Conservation (phyloP, 2,888 invertebrate genomes). For the Augochlorella aurata region DNA sequence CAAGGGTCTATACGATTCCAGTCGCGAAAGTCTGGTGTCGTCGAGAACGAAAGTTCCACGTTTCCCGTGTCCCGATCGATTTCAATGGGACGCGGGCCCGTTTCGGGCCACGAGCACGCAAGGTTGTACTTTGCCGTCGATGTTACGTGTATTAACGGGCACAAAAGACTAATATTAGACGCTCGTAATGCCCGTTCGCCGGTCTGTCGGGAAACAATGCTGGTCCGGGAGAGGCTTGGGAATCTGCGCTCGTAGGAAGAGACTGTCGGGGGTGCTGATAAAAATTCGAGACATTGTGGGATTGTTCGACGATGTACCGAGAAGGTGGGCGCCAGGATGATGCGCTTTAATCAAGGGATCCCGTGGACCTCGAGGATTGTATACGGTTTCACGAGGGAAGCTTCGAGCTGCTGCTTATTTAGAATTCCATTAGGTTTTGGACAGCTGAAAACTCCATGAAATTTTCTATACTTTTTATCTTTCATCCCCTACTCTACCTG, state of each 20-base stretch:
- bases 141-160: constrained; percentile 36
- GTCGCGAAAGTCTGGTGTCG: constrained; percentile 18
- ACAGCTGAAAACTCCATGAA: neutral
- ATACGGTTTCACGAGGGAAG: neutral
- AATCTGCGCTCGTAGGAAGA: neutral
- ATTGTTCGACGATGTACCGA: neutral
- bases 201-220: constrained; percentile 19
- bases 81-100: constrained; percentile 38
- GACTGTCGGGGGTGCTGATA: constrained; percentile 9
- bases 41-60: constrained; percentile 58
- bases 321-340: neutral
- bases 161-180: constrained; percentile 50
- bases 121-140: constrained; percentile 33
- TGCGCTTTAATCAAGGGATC: constrained; percentile 1
- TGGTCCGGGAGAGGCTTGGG: constrained; percentile 1
- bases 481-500: no score
- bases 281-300: constrained; percentile 19
- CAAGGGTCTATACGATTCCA: neutral
- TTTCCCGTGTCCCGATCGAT: constrained; percentile 54
- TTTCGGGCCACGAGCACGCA: constrained; percentile 13
- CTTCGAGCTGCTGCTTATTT: neutral
- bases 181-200: constrained; percentile 38
- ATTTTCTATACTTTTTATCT: neutral
- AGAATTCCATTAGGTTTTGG: neutral
- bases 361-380: neutral